Percentiles rank a stretch among this genome's conserved stretches.
phyloP scores from a whole-genome alignment of 2,888 invertebrate species.

The Nymphalis polychloros region DNA sequence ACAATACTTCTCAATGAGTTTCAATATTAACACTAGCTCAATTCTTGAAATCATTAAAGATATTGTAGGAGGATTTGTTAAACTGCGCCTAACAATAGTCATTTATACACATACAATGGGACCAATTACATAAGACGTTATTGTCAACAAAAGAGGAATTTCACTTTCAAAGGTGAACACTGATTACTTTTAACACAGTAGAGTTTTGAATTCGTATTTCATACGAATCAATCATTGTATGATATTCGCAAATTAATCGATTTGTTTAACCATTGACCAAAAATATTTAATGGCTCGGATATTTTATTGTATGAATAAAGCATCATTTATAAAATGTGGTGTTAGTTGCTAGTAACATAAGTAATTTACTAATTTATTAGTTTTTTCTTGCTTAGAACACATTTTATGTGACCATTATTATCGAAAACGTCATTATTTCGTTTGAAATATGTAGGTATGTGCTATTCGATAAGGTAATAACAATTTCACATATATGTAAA shows the following conservation, averaged over 20 bases:
- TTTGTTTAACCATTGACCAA: background rate
- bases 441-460: background rate
- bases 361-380: too few species aligned
- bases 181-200: constrained; percentile 52
- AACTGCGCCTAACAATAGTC: constrained; percentile 29
- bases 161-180: constrained; percentile 60
- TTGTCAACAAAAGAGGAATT: constrained; percentile 63
- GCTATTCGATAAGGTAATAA: constrained; percentile 2
- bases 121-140: constrained; percentile 62
- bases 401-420: too few species aligned
- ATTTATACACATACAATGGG: constrained; percentile 55
- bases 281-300: background rate
- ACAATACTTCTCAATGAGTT: constrained; percentile 1
- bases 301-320: too few species aligned
- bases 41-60: constrained; percentile 16
- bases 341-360: too few species aligned
- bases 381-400: too few species aligned
- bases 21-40: constrained; percentile 10
- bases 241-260: constrained; percentile 39
- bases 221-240: constrained; percentile 35
- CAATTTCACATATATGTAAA: constrained; percentile 4
- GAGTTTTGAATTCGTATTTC: constrained; percentile 42
- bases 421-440: background rate
- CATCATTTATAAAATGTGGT: too few species aligned
- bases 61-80: constrained; percentile 27